Conservation (phyloP, 2,113 vertebrate genomes). For the Misgurnus mizolepis region DNA sequence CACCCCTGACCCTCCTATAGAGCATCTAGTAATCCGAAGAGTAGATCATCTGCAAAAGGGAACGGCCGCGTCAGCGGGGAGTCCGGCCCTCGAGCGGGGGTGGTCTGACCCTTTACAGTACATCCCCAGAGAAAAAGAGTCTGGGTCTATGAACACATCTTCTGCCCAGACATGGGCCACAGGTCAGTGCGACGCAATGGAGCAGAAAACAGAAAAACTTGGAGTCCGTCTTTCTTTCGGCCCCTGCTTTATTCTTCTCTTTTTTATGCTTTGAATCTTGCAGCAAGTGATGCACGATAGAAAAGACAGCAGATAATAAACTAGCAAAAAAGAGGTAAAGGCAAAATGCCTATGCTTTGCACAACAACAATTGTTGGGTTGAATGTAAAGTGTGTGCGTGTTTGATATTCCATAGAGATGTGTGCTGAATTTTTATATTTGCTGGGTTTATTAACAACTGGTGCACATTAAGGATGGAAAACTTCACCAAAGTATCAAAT, state of each 20-base stretch:
- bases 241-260: neutral
- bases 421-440: conserved; percentile 4
- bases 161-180: conserved; percentile 33
- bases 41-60: conserved; percentile 18
- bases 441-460: conserved; percentile 5
- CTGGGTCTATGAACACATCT: conserved; percentile 33
- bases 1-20: conserved; percentile 41
- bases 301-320: conserved; percentile 2
- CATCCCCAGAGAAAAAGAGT: conserved; percentile 25
- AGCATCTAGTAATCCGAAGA: conserved; percentile 31
- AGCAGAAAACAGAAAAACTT: conserved; percentile 41
- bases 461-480: conserved; percentile 14
- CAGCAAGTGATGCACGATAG: neutral
- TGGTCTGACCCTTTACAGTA: conserved; percentile 36
- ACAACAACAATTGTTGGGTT: neutral
- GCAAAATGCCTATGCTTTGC: neutral
- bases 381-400: conserved; percentile 15
- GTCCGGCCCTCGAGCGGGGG: conserved; percentile 22
- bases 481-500: conserved; percentile 23
- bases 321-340: conserved; percentile 6
- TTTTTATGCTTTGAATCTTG: neutral
- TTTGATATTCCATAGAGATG: conserved; percentile 36
- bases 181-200: conserved; percentile 28
- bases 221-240: neutral
- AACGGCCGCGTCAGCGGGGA: neutral